Evolutionary conservation across 2,797 vertebrate genomes (phyloP).

Genomic region (Rhinophrynus dorsalis): DNA sequence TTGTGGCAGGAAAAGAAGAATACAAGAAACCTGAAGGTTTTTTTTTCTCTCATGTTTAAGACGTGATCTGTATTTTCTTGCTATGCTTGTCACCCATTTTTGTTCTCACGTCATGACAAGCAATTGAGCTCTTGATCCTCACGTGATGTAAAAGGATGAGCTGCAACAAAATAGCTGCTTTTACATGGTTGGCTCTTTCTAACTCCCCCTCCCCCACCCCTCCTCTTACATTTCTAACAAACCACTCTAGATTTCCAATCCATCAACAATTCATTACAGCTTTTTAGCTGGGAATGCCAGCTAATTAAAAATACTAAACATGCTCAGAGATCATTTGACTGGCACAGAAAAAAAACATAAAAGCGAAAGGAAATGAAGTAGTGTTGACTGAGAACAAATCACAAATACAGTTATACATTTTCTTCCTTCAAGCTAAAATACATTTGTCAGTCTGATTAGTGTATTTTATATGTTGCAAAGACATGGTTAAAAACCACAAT

Average conservation of each 20-base stretch:
- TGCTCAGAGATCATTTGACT: slow-evolving; percentile 61
- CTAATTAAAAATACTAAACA: slow-evolving; percentile 78
- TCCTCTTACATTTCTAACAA: slow-evolving; percentile 59
- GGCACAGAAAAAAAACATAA: slow-evolving; percentile 38
- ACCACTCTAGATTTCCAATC: slow-evolving; percentile 60
- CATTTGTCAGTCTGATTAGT: slow-evolving; percentile 7
- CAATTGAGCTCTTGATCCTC: slow-evolving; percentile 72
- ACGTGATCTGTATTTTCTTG: slow-evolving; percentile 63
- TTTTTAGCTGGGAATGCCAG: slow-evolving; percentile 73
- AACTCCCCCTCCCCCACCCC: slow-evolving; percentile 57
- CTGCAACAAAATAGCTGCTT: slow-evolving; percentile 74
- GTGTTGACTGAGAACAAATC: slow-evolving; percentile 52
- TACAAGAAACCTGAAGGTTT: slow-evolving; percentile 39
- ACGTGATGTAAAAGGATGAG: slow-evolving; percentile 71
- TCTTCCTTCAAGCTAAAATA: slow-evolving; percentile 41
- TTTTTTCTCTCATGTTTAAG: slow-evolving; percentile 59
- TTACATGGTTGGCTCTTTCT: slow-evolving; percentile 67
- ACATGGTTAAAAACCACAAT: slow-evolving; percentile 32
- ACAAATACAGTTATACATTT: slow-evolving; percentile 55
- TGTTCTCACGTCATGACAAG: slow-evolving; percentile 65
- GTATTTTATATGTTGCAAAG: slow-evolving; percentile 2
- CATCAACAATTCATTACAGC: slow-evolving; percentile 76
- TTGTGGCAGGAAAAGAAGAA: slow-evolving; percentile 53
- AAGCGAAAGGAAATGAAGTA: slow-evolving; percentile 55
- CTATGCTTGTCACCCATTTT: slow-evolving; percentile 70